phyloP scores from a whole-genome alignment of 2,888 invertebrate species.

The Clitarchus hookeri region DNA sequence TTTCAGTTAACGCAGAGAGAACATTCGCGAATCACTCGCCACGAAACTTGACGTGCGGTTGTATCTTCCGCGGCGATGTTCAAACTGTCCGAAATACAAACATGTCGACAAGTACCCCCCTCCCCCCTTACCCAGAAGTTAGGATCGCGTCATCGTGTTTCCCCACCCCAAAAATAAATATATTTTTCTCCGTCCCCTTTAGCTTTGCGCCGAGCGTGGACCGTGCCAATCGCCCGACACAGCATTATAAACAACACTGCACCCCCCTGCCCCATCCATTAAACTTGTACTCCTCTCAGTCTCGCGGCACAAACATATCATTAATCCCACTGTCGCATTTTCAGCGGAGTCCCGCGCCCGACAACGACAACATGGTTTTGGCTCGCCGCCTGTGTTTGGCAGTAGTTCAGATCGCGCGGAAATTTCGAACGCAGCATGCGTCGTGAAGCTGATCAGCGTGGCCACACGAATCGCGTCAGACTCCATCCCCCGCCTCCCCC shows the following conservation, averaged over 20 bases:
- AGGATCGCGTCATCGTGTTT: background rate
- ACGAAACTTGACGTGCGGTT: too few relatives aligned
- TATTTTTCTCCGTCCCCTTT: background rate
- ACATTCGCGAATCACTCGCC: too few relatives aligned
- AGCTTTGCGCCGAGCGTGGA: background rate
- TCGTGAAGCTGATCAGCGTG: background rate
- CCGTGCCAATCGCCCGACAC: background rate
- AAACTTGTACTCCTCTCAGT: background rate
- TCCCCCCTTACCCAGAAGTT: background rate
- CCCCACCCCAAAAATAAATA: background rate
- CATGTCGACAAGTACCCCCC: background rate
- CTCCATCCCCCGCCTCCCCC: background rate
- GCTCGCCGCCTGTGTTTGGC: background rate
- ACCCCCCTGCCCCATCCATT: background rate
- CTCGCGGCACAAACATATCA: background rate
- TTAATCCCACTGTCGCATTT: slow-evolving; percentile 5
- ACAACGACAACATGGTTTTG: background rate
- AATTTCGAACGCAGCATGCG: background rate
- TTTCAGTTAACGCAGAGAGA: too few relatives aligned
- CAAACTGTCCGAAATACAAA: background rate
- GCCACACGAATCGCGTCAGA: background rate
- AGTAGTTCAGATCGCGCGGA: background rate
- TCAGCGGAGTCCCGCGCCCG: background rate
- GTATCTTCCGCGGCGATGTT: background rate
- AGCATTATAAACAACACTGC: background rate